These are phyloP conservation scores for Tenrec ecaudatus DNA, from an alignment of 2,113 vertebrate species.

Conservation along the genomic window DNA sequence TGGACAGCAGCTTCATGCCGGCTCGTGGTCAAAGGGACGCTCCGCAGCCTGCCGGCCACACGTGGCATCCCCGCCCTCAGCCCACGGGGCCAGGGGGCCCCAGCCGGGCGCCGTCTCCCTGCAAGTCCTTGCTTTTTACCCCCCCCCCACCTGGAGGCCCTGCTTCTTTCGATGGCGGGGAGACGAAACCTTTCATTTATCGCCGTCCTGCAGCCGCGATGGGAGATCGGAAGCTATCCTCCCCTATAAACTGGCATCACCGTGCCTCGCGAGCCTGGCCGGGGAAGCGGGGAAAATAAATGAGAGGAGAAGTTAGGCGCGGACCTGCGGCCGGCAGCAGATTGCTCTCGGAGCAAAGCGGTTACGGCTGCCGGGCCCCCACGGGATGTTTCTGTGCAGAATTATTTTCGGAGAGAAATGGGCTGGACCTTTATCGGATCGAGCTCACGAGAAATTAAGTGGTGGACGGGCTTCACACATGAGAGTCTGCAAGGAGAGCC, in stretches of 20 bases:
- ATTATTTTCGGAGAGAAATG: slow-evolving; percentile 33
- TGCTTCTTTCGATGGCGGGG: neutral
- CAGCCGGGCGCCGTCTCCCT: neutral
- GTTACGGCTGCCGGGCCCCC: neutral
- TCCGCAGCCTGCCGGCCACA: too few species aligned
- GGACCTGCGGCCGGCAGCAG: neutral
- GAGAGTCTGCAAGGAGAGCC: neutral
- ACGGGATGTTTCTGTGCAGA: neutral
- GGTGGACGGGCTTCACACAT: neutral
- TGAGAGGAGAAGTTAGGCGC: neutral
- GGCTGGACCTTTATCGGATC: neutral
- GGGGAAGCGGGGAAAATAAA: neutral
- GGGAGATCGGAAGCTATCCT: slow-evolving; percentile 51
- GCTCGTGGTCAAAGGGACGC: too few species aligned
- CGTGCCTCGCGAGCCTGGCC: slow-evolving; percentile 16
- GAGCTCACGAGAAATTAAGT: slow-evolving; percentile 22
- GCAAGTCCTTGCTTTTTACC: too few species aligned
- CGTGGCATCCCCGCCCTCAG: too few species aligned
- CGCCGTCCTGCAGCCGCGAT: slow-evolving; percentile 31
- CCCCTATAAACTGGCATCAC: slow-evolving; percentile 53
- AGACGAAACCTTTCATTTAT: slow-evolving; percentile 6
- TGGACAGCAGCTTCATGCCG: accelerated
- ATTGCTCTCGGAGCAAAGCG: slow-evolving; percentile 39
- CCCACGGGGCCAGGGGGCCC: accelerated
- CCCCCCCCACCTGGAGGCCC: too few species aligned